Percentiles rank a stretch among this genome's conserved stretches.
Conservation (phyloP, 2,113 vertebrate species). For the Bos javanicus region DNA sequence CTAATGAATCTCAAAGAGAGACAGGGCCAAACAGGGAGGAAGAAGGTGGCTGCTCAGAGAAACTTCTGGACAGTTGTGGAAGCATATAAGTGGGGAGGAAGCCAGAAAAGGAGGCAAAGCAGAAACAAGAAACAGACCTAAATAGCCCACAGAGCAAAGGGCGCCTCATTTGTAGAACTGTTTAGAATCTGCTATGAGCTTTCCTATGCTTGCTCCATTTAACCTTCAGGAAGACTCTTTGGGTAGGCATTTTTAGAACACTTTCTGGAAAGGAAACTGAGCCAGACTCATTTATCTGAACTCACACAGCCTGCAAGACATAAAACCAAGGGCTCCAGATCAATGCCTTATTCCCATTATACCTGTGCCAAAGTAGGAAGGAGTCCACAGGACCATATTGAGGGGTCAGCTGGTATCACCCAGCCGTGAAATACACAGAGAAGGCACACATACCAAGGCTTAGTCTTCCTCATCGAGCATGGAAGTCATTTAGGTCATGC, state of each 20-base stretch:
- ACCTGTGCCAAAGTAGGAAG: not conserved
- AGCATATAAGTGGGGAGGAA: not conserved
- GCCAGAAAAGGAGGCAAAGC: not conserved
- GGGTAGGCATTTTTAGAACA: not conserved
- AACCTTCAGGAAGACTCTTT: not conserved
- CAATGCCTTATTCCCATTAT: not conserved
- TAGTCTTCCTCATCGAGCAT: not conserved
- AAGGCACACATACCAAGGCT: rapidly evolving
- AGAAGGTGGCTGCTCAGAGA: not conserved
- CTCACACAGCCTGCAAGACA: not conserved
- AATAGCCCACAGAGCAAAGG: not conserved
- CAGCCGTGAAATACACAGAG: not conserved
- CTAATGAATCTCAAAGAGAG: not conserved
- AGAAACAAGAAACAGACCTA: not conserved
- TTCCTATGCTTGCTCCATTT: not conserved
- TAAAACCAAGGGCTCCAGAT: not conserved
- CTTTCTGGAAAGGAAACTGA: not conserved
- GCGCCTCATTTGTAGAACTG: not conserved
- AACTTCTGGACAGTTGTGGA: not conserved
- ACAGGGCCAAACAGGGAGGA: not conserved
- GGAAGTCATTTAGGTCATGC: not conserved
- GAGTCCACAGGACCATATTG: rapidly evolving
- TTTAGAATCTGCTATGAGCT: not conserved
- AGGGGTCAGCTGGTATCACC: not conserved
- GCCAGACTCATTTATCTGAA: not conserved